These are phyloP conservation scores for Prochilodus magdalenae DNA, from an alignment of 2,113 vertebrate species.

Conservation along the genomic window DNA sequence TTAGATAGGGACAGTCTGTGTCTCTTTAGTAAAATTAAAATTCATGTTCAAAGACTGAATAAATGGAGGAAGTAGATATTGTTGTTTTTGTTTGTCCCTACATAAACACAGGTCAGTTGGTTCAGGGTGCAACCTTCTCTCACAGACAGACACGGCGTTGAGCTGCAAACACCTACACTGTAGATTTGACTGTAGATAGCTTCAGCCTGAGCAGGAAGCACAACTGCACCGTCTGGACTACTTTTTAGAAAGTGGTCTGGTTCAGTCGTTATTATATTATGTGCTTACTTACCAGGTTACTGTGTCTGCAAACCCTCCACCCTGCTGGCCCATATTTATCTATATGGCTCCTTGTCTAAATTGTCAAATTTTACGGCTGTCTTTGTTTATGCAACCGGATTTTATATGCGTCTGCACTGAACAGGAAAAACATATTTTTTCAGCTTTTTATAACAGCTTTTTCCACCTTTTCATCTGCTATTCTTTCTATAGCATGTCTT, in stretches of 20 bases:
- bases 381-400: too few relatives aligned
- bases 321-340: neutral
- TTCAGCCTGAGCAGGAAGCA: conserved; percentile 2
- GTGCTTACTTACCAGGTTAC: neutral
- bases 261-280: conserved; percentile 3
- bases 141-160: neutral
- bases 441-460: too few relatives aligned
- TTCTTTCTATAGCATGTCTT: too few relatives aligned
- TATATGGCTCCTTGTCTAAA: neutral
- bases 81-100: neutral
- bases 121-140: neutral
- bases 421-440: too few relatives aligned
- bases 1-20: neutral
- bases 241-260: neutral
- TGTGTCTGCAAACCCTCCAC: neutral
- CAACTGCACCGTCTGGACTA: conserved; percentile 4
- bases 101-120: neutral
- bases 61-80: too few relatives aligned
- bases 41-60: neutral
- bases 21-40: neutral
- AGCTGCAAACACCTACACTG: neutral
- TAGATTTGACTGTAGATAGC: conserved; percentile 2
- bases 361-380: neutral
- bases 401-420: too few relatives aligned
- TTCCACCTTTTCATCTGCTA: too few relatives aligned